Percentiles rank a stretch among this genome's conserved stretches.
Conservation (phyloP, 1,140 invertebrate genomes). For the Drosophila dunni region DNA sequence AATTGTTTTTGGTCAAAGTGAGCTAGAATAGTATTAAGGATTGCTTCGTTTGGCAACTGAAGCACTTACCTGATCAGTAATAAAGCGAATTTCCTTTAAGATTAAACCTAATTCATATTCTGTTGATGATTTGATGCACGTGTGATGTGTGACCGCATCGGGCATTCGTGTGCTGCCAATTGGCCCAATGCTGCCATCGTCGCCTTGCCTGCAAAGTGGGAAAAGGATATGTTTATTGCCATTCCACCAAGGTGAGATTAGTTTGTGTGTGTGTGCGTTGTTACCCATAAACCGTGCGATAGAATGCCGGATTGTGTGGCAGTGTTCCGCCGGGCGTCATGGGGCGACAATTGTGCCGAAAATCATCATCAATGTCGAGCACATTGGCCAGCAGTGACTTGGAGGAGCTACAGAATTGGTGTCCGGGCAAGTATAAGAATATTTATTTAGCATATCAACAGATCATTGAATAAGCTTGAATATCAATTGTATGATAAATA, state of each 20-base stretch:
- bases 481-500: conserved; percentile 45
- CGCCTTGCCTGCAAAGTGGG: conserved; percentile 76
- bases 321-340: conserved; percentile 85
- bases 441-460: conserved; percentile 35
- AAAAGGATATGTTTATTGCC: conserved; percentile 21
- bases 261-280: conserved; percentile 21
- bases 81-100: conserved; percentile 96
- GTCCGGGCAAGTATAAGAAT: conserved; percentile 1
- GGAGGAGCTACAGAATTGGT: conserved; percentile 86
- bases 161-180: conserved; percentile 86
- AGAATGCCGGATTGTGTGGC: conserved; percentile 85
- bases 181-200: conserved; percentile 84
- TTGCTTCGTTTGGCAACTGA: conserved; percentile 8
- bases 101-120: conserved; percentile 96
- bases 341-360: conserved; percentile 87
- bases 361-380: conserved; percentile 96
- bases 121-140: conserved; percentile 89
- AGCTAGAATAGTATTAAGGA: background rate
- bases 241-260: conserved; percentile 39
- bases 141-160: conserved; percentile 87
- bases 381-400: conserved; percentile 97
- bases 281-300: conserved; percentile 85
- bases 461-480: conserved; percentile 19
- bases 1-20: too few species aligned
- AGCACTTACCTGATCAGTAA: conserved; percentile 88